Evolutionary conservation across 2,888 invertebrate genomes (phyloP).

Genomic region (Rhagonycha fulva): DNA sequence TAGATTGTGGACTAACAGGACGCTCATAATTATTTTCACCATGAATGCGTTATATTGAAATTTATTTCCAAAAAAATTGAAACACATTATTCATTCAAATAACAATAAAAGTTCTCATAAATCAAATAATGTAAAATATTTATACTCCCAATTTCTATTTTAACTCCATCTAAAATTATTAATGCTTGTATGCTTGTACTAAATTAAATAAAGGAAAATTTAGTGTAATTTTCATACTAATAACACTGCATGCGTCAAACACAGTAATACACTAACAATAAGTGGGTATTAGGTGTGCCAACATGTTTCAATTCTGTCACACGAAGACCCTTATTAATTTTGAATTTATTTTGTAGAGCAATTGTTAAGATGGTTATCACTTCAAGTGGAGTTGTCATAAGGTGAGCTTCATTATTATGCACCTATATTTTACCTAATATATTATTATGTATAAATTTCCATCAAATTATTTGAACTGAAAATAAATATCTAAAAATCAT

Average conservation of each 20-base stretch:
- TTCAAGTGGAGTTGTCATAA: neutral
- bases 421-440: too few relatives aligned
- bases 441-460: too few relatives aligned
- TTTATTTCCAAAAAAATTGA: neutral
- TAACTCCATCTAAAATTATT: neutral
- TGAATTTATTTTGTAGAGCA: neutral
- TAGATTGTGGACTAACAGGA: neutral
- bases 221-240: neutral
- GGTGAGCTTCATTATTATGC: too few relatives aligned
- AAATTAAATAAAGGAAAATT: neutral
- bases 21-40: neutral
- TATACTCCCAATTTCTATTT: neutral
- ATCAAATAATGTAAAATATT: neutral
- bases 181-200: neutral
- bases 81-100: neutral
- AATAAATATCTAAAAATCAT: too few relatives aligned
- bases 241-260: neutral
- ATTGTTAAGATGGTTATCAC: neutral
- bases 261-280: neutral
- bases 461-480: too few relatives aligned
- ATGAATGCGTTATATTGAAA: neutral
- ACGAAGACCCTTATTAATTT: neutral
- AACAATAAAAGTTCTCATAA: too few relatives aligned
- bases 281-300: neutral
- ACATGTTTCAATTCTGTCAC: neutral